Evolutionary conservation across 1,140 invertebrate species (phyloP).

Genomic region (Condylostylus longicornis): DNA sequence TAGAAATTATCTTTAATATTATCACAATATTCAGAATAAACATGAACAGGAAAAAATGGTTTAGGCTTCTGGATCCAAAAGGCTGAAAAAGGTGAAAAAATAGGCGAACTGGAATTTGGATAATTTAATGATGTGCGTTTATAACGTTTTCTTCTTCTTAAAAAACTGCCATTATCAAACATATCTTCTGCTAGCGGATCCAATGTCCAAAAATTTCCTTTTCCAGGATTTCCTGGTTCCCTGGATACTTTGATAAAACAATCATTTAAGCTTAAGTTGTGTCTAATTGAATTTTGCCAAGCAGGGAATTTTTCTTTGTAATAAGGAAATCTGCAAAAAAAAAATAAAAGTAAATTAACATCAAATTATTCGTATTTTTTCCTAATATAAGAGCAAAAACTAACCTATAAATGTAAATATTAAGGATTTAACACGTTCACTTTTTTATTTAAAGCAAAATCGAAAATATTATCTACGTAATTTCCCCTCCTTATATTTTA

Average conservation of each 20-base stretch:
- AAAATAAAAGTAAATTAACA: slow-evolving; percentile 5
- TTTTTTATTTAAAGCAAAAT: too few species aligned
- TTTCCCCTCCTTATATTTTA: too few species aligned
- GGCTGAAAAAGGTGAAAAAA: slow-evolving; percentile 30
- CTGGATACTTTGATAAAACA: slow-evolving; percentile 98
- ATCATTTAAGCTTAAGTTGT: slow-evolving; percentile 95
- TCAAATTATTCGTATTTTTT: too few species aligned
- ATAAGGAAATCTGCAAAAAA: slow-evolving; percentile 60
- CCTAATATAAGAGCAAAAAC: too few species aligned
- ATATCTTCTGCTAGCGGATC: slow-evolving; percentile 95
- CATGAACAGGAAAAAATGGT: slow-evolving; percentile 34
- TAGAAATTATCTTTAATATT: too few species aligned
- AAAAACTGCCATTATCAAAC: slow-evolving; percentile 98
- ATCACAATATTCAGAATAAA: too few species aligned
- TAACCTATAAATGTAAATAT: too few species aligned
- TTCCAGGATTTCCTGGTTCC: slow-evolving; percentile 95
- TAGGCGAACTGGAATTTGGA: slow-evolving; percentile 30
- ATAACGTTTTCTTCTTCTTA: slow-evolving; percentile 86
- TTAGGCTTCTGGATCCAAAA: slow-evolving; percentile 38
- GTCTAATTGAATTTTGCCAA: slow-evolving; percentile 94
- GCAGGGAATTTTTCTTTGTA: slow-evolving; percentile 90
- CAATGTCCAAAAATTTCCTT: slow-evolving; percentile 98
- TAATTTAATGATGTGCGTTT: slow-evolving; percentile 55
- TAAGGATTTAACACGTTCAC: too few species aligned
- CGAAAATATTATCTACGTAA: too few species aligned